Percentiles rank a stretch among this genome's conserved stretches.
These are phyloP conservation scores for Ailurus styani DNA, from an alignment of 2,113 vertebrate species.

Conservation along the genomic window DNA sequence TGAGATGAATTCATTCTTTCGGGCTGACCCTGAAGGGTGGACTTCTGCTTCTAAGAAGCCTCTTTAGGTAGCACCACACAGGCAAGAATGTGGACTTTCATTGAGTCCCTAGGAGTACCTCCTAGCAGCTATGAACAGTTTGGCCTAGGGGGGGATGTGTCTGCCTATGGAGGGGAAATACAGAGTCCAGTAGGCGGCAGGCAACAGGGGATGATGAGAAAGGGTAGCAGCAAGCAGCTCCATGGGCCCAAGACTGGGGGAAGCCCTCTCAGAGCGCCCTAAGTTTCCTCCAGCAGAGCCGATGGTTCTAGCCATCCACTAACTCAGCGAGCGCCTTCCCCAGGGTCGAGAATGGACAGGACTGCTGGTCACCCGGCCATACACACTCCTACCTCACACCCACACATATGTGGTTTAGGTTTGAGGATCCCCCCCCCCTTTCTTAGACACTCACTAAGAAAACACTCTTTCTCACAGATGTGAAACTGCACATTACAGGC, in stretches of 20 bases:
- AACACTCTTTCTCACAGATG: constrained; percentile 14
- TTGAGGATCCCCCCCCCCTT: background rate
- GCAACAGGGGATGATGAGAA: background rate
- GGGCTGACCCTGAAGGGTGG: background rate
- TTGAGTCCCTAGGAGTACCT: background rate
- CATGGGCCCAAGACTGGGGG: fast-evolving
- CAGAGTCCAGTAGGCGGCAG: too few relatives aligned
- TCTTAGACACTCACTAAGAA: background rate
- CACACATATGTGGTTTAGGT: background rate
- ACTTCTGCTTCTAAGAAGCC: background rate
- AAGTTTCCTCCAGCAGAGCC: background rate
- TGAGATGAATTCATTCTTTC: background rate
- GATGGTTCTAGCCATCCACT: background rate
- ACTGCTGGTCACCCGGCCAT: too few relatives aligned
- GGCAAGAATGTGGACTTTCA: background rate
- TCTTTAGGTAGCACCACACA: background rate
- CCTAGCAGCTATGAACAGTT: background rate
- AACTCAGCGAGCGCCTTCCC: background rate
- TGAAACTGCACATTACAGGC: background rate
- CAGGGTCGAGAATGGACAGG: background rate
- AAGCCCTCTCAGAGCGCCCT: background rate
- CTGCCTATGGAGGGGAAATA: background rate
- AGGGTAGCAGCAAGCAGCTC: background rate
- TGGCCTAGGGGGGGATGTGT: background rate
- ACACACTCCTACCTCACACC: background rate